Conservation (phyloP, 23 tunicate genomes). For the Trididemnum miniatum region DNA sequence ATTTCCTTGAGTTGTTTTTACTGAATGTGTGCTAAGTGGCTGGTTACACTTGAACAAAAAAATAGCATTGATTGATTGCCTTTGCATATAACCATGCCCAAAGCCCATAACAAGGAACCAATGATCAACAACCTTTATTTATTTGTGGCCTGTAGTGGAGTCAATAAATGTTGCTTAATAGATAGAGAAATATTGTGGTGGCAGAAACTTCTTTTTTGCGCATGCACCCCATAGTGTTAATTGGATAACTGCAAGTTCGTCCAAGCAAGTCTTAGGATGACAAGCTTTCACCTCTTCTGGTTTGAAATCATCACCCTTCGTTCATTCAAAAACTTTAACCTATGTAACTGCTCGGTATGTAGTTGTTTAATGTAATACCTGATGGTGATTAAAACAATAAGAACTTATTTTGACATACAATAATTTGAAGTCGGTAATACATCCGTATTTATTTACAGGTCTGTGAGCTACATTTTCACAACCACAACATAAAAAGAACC, state of each 20-base stretch:
- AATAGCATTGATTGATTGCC: too few relatives aligned
- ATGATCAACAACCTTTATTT: too few relatives aligned
- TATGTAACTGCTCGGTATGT: neutral
- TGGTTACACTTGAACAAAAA: too few relatives aligned
- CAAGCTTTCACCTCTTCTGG: neutral
- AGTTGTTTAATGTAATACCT: neutral
- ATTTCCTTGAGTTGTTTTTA: too few relatives aligned
- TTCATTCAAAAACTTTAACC: neutral
- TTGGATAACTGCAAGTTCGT: neutral
- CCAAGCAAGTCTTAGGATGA: too few relatives aligned
- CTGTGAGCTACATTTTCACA: slow-evolving; percentile 21
- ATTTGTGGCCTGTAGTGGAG: too few relatives aligned
- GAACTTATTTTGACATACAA: neutral
- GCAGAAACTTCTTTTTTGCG: neutral
- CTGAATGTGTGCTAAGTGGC: too few relatives aligned
- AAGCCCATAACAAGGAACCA: too few relatives aligned
- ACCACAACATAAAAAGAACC: neutral
- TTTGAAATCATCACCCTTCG: neutral
- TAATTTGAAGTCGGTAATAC: neutral
- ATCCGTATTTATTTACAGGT: slow-evolving; percentile 17
- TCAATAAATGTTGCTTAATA: neutral
- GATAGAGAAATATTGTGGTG: neutral
- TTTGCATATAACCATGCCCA: too few relatives aligned
- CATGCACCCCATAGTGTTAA: neutral
- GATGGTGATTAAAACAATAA: neutral